phyloP scores from a whole-genome alignment of 2,113 vertebrate species.

The Crotalus helleri region DNA sequence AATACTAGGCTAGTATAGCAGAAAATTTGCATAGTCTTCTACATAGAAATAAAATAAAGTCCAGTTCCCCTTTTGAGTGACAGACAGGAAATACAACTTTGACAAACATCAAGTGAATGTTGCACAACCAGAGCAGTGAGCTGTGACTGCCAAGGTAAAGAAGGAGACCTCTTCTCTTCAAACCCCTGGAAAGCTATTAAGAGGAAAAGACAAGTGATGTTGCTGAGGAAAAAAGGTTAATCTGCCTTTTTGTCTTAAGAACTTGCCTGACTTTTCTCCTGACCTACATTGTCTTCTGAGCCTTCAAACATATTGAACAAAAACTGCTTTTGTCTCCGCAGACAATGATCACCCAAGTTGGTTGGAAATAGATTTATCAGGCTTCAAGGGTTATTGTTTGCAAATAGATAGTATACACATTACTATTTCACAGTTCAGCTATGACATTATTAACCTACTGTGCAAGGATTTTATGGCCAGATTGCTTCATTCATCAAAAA shows the following conservation, averaged over 20 bases:
- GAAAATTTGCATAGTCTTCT: slow-evolving; percentile 31
- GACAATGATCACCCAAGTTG: slow-evolving; percentile 61
- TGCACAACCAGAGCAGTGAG: neutral
- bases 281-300: slow-evolving; percentile 26
- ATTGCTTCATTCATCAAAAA: slow-evolving; percentile 82
- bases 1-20: neutral
- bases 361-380: slow-evolving; percentile 77
- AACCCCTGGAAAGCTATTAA: slow-evolving; percentile 26
- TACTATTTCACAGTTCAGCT: slow-evolving; percentile 77
- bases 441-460: slow-evolving; percentile 82
- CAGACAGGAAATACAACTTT: slow-evolving; percentile 38
- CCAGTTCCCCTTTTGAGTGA: slow-evolving; percentile 37
- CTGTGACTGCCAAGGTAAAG: slow-evolving; percentile 9
- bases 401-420: slow-evolving; percentile 75
- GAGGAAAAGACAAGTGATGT: slow-evolving; percentile 36
- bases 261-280: slow-evolving; percentile 30
- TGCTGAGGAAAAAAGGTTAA: slow-evolving; percentile 17
- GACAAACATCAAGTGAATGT: slow-evolving; percentile 21
- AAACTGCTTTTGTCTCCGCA: slow-evolving; percentile 59
- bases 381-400: slow-evolving; percentile 80
- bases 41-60: slow-evolving; percentile 17
- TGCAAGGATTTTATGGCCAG: slow-evolving; percentile 75
- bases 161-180: slow-evolving; percentile 25
- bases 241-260: slow-evolving; percentile 25
- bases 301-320: slow-evolving; percentile 59